phyloP scores from a whole-genome alignment of 2,888 invertebrate species.

The Yponomeuta evonymella region DNA sequence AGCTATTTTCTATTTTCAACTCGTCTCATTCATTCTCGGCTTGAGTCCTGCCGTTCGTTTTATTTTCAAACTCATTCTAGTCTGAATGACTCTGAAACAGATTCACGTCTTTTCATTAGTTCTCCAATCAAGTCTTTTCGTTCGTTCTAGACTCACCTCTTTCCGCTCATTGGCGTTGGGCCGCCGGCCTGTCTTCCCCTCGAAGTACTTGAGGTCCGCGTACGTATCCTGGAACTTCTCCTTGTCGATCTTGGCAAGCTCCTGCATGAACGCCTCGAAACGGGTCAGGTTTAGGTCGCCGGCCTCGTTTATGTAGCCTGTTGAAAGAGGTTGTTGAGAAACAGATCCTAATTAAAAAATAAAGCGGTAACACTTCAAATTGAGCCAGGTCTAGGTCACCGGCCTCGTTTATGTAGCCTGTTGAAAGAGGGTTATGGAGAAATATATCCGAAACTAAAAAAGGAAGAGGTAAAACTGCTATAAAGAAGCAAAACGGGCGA shows the following conservation, averaged over 20 bases:
- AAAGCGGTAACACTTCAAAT: slow-evolving; percentile 83
- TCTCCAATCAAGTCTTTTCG: too few relatives aligned
- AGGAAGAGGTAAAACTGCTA: too few relatives aligned
- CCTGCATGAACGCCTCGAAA: slow-evolving; percentile 90
- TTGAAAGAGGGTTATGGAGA: neutral
- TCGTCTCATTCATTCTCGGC: too few relatives aligned
- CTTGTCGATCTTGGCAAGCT: slow-evolving; percentile 82
- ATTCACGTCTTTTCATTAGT: too few relatives aligned
- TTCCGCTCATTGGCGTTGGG: slow-evolving; percentile 61
- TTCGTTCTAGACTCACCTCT: slow-evolving; percentile 39
- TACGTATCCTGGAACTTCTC: slow-evolving; percentile 85
- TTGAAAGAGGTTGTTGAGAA: neutral
- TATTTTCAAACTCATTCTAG: too few relatives aligned
- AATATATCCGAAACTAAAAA: too few relatives aligned
- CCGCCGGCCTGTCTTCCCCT: slow-evolving; percentile 83
- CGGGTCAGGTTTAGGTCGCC: slow-evolving; percentile 88
- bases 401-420: slow-evolving; percentile 94
- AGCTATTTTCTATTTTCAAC: too few relatives aligned
- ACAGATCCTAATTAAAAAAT: too few relatives aligned
- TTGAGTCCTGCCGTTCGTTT: too few relatives aligned
- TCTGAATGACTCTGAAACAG: too few relatives aligned
- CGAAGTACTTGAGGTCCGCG: slow-evolving; percentile 90
- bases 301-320: slow-evolving; percentile 94
- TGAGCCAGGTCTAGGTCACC: slow-evolving; percentile 88
- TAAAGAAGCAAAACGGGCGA: too few relatives aligned